phyloP scores from a whole-genome alignment of 1,140 invertebrate species.

The Drosophila triauraria region DNA sequence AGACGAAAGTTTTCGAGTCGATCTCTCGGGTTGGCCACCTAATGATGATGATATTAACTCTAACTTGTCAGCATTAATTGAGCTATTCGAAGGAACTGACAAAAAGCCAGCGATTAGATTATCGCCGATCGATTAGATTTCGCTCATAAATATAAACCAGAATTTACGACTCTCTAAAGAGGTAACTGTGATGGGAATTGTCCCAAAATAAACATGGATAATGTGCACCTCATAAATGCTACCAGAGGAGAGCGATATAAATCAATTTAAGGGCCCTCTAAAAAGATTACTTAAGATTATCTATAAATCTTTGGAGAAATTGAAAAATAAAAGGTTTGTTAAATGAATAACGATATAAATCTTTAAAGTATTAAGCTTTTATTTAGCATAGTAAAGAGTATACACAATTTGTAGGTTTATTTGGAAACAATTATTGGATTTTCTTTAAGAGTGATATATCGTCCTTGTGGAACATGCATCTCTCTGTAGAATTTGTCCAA shows the following conservation, averaged over 20 bases:
- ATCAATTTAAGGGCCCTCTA: no score
- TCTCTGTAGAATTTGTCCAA: no score
- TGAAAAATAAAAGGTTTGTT: no score
- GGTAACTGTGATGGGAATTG: constrained; percentile 9
- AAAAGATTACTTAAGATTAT: no score
- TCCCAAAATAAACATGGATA: constrained; percentile 1
- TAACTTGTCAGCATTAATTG: constrained; percentile 27
- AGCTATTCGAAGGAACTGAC: constrained; percentile 10
- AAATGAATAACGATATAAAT: no score
- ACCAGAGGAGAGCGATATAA: background rate
- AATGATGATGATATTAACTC: constrained; percentile 44
- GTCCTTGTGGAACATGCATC: no score
- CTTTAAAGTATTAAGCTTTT: no score
- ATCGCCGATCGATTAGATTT: constrained; percentile 37
- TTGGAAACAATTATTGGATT: no score
- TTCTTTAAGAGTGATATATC: no score
- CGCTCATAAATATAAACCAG: constrained; percentile 25
- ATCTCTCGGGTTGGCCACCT: constrained; percentile 12
- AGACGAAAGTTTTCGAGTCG: constrained; percentile 27
- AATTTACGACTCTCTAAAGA: constrained; percentile 19
- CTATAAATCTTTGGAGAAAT: no score
- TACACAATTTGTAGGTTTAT: no score
- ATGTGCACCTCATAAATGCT: background rate
- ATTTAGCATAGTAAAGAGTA: no score
- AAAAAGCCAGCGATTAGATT: constrained; percentile 34